Percentiles rank a stretch among this genome's conserved stretches.
phyloP scores from a whole-genome alignment of 2,888 invertebrate genomes.

The Phengaris arion region DNA sequence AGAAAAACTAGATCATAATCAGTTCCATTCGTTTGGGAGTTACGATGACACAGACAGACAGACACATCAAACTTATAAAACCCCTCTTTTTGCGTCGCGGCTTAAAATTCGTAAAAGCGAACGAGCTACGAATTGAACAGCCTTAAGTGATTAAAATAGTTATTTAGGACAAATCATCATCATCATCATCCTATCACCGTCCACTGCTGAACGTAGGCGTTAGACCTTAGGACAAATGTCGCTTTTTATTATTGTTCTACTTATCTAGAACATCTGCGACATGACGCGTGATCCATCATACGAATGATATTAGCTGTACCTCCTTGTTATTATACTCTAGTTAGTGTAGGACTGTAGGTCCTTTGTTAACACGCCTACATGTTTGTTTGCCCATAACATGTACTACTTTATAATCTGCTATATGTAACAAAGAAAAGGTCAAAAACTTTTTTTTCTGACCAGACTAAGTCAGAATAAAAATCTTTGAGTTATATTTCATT shows the following conservation, averaged over 20 bases:
- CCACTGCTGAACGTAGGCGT: too few species aligned
- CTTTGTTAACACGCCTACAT: background rate
- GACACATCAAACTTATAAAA: too few species aligned
- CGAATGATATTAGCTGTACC: background rate
- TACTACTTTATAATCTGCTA: background rate
- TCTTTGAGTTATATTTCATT: background rate
- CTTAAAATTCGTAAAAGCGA: too few species aligned
- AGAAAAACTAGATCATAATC: too few species aligned
- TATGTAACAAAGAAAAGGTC: too few species aligned
- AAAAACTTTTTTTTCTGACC: too few species aligned
- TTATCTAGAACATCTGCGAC: background rate
- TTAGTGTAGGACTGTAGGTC: constrained; percentile 10
- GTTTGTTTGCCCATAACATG: background rate
- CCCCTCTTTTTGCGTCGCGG: too few species aligned
- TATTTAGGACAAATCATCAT: too few species aligned
- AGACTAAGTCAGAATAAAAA: background rate
- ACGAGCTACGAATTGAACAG: background rate
- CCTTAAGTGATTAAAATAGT: background rate
- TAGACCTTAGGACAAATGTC: too few species aligned
- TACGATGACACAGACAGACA: too few species aligned
- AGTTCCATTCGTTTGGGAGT: too few species aligned
- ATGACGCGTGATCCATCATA: background rate
- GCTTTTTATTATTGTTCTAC: background rate
- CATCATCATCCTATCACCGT: too few species aligned
- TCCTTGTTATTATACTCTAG: constrained; percentile 8